These are phyloP conservation scores for Bimastos eiseni DNA, from an alignment of 2,888 invertebrate species.

Conservation along the genomic window DNA sequence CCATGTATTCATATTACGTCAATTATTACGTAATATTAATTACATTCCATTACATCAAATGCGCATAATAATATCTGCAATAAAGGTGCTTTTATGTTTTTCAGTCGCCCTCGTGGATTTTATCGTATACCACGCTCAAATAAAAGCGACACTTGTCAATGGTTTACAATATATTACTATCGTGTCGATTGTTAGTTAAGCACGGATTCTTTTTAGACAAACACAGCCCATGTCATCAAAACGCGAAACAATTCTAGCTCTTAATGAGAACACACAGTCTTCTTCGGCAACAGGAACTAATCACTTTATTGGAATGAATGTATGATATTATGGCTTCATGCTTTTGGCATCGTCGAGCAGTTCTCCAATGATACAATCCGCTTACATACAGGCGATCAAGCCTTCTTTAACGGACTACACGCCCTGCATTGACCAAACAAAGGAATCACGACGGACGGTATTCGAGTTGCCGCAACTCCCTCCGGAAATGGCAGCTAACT, in stretches of 20 bases:
- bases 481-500: neutral
- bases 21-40: too few species aligned
- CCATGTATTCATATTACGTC: too few species aligned
- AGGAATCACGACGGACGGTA: neutral
- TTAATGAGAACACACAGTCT: neutral
- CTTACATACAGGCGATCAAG: neutral
- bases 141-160: neutral
- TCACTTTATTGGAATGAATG: neutral
- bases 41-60: too few species aligned
- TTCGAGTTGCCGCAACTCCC: neutral
- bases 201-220: neutral
- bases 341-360: neutral
- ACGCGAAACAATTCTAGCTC: neutral
- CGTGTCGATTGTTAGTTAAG: neutral
- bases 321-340: neutral
- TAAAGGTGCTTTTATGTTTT: too few species aligned
- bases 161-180: neutral
- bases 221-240: neutral
- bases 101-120: too few species aligned
- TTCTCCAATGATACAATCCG: neutral
- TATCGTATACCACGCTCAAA: neutral
- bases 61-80: too few species aligned
- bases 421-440: neutral
- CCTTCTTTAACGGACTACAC: neutral
- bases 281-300: neutral